Evolutionary conservation across 2,888 invertebrate species (phyloP), one percentile per base, ranked within the genome.

Genomic region (Crepidodera aurea): DNA sequence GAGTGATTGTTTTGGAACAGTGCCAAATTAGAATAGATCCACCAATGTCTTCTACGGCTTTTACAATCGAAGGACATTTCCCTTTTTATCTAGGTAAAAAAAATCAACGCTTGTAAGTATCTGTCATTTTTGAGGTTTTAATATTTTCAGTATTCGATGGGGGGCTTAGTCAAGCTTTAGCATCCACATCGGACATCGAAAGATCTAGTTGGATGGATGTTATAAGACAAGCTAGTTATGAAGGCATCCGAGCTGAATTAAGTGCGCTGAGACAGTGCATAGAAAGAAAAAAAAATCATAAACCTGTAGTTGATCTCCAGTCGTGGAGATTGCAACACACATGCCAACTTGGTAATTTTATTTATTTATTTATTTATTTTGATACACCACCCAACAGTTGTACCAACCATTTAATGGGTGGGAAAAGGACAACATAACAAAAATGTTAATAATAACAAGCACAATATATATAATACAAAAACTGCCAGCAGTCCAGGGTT

Each of bases 1-100:
- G 96, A 27, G 89, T 96, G 1, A 88, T 96, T 71, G 90, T 98
- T 51, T 83, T 97, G 68, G 95, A 96, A 77, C 90, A 94, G 73
- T 96, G 93, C 80, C 87, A 90, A 67, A 88, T 96, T 46, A 87
- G 90, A 60, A 80, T 89, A 42, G 90, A 90, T 63, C 82, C 82
- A 46, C 82, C 85, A 40, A 87, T 88, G 74, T 78, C 81, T 12
- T 78, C 85, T 46, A 85, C 86, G 67, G 80, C 83, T 29, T 82
- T 85, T 61, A 86, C 88, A 71, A 85, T 87, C 70, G 90, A 91
- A 77, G 90, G 90, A 63, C 89, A 89, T 68, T 91, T 88, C 82
- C 91, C 93, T 51, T 92, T 93, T 82, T 89, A 90, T 75, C 85
- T 95, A 81, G 90, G 94, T 93, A 83, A 84, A 59, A 1, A 13